These are phyloP conservation scores for Sterna hirundo DNA, from an alignment of 2,113 vertebrate species.

Conservation along the genomic window DNA sequence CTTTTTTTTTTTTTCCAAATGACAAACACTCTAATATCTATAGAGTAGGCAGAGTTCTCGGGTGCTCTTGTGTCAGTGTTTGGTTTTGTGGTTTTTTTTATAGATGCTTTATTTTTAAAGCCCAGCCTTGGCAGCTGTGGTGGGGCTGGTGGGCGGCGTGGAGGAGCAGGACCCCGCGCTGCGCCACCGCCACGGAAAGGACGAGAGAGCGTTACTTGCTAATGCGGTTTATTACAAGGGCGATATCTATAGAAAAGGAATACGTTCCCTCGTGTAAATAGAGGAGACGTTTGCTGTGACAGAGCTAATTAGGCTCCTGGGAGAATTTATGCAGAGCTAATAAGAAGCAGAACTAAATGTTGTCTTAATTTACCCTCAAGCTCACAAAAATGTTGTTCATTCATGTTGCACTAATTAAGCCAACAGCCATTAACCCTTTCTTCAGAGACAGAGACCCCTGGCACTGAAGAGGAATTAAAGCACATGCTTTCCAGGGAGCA, in stretches of 20 bases:
- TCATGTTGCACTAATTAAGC: slow-evolving; percentile 69
- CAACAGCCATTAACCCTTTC: slow-evolving; percentile 63
- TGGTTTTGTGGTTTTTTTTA: too few relatives aligned
- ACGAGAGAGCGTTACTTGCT: not conserved
- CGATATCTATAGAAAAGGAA: not conserved
- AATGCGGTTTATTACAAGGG: not conserved
- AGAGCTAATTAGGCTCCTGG: slow-evolving; percentile 73
- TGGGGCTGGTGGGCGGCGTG: not conserved
- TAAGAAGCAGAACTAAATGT: slow-evolving; percentile 69
- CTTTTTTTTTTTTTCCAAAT: not conserved
- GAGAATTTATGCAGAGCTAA: slow-evolving; percentile 75
- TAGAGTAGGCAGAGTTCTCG: not conserved
- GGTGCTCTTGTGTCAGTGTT: not conserved
- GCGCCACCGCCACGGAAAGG: not conserved
- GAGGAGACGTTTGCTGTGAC: slow-evolving; percentile 57
- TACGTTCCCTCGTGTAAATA: slow-evolving; percentile 21
- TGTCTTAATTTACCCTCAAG: slow-evolving; percentile 75
- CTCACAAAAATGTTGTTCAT: slow-evolving; percentile 53
- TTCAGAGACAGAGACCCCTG: not conserved
- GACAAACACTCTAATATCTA: not conserved
- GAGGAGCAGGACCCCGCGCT: not conserved
- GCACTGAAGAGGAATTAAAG: not conserved
- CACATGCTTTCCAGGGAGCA: not conserved
- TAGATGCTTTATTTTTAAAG: not conserved
- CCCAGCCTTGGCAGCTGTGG: rapidly evolving